Conservation (phyloP, 2,113 vertebrate genomes). For the Pyrgilauda ruficollis region DNA sequence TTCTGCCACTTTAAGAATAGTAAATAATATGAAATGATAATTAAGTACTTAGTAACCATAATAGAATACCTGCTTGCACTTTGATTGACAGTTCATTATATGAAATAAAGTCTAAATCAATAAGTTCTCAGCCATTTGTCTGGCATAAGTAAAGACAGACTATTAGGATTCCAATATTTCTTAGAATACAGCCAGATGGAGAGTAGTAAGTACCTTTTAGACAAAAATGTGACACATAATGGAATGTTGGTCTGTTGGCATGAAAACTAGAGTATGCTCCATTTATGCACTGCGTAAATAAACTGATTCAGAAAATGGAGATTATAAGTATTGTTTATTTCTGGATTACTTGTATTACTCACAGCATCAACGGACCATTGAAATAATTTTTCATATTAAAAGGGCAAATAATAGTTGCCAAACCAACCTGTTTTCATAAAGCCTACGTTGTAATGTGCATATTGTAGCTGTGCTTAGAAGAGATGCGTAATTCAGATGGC, state of each 20-base stretch:
- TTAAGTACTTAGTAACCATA: background rate
- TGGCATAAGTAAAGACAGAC: background rate
- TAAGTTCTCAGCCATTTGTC: background rate
- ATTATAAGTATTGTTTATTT: background rate
- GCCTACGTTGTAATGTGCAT: rapidly evolving
- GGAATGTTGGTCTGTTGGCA: background rate
- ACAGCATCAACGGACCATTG: background rate
- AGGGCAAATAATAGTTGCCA: background rate
- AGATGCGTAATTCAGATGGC: background rate
- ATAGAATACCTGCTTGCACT: background rate
- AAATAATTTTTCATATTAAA: background rate
- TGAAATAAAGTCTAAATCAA: background rate
- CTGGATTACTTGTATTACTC: background rate
- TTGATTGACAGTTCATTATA: slow-evolving; percentile 1
- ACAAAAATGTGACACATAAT: background rate
- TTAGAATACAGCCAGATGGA: background rate
- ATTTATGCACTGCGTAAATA: background rate
- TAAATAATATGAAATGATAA: background rate
- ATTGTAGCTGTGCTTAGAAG: background rate
- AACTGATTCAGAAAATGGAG: background rate
- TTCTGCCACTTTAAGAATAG: background rate
- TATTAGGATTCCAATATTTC: background rate
- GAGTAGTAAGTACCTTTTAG: background rate
- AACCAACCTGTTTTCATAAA: background rate
- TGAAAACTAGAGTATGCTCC: background rate